Evolutionary conservation across 2,888 invertebrate genomes (phyloP).

Genomic region (Rugalucina vietnamica): DNA sequence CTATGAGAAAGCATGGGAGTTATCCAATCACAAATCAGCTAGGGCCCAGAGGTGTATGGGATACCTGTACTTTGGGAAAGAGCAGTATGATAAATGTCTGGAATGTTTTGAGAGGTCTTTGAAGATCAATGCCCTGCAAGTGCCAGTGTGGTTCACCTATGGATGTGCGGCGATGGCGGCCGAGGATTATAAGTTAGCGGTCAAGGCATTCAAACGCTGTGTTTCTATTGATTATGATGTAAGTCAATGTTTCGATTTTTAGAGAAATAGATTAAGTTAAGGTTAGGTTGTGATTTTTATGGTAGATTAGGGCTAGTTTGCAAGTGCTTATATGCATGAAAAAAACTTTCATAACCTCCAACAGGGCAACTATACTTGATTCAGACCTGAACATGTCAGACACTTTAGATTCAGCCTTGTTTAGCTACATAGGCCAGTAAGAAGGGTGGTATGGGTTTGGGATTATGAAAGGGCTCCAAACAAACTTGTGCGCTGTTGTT

Average conservation of each 20-base stretch:
- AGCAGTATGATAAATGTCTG: slow-evolving; percentile 90
- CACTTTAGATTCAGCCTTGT: too few species aligned
- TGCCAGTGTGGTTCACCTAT: slow-evolving; percentile 76
- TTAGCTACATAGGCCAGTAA: too few species aligned
- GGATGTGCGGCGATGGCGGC: slow-evolving; percentile 87
- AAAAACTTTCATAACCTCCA: too few species aligned
- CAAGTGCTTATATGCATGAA: too few species aligned
- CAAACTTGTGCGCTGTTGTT: too few species aligned
- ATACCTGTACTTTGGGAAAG: slow-evolving; percentile 80
- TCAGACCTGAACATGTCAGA: too few species aligned
- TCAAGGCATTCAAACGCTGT: slow-evolving; percentile 93
- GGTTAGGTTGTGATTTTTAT: too few species aligned
- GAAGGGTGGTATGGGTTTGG: too few species aligned
- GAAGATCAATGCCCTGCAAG: slow-evolving; percentile 94
- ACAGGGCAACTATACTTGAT: too few species aligned
- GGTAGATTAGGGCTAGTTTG: too few species aligned
- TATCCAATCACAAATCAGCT: slow-evolving; percentile 92
- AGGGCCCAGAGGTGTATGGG: slow-evolving; percentile 96
- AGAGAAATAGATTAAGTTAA: too few species aligned
- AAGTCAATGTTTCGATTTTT: slow-evolving; percentile 72
- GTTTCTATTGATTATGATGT: slow-evolving; percentile 92
- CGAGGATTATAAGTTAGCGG: slow-evolving; percentile 87
- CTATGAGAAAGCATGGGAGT: slow-evolving; percentile 96
- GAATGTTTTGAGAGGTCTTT: slow-evolving; percentile 92
- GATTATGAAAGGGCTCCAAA: too few species aligned